Percentiles rank a stretch among this genome's conserved stretches.
Evolutionary conservation across 2,113 vertebrate genomes (phyloP).

Genomic region (Todiramphus saurophagus): DNA sequence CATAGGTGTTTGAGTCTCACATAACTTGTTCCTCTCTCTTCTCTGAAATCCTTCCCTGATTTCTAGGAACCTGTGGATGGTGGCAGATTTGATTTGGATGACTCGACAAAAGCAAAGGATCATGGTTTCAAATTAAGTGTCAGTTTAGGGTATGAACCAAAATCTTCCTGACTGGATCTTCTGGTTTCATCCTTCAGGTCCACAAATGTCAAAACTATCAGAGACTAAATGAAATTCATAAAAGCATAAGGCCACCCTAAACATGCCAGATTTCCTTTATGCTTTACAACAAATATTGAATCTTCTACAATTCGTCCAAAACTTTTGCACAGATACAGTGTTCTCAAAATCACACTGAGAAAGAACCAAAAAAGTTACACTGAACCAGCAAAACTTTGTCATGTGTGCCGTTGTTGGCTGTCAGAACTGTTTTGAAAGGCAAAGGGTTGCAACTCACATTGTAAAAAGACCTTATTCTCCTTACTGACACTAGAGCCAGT

Average conservation of each 20-base stretch:
- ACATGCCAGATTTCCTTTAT: not conserved
- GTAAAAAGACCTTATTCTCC: not conserved
- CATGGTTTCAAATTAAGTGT: not conserved
- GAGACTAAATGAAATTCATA: not conserved
- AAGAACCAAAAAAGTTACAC: not conserved
- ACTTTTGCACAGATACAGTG: not conserved
- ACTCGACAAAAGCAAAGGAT: not conserved
- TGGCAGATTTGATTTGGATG: not conserved
- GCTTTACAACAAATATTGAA: not conserved
- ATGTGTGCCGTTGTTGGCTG: not conserved
- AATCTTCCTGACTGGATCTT: not conserved
- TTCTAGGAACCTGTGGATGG: not conserved
- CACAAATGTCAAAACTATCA: not conserved
- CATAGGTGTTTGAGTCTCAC: not conserved
- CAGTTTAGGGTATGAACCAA: not conserved
- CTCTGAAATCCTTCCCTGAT: not conserved
- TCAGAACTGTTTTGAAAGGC: not conserved
- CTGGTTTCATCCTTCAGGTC: not conserved
- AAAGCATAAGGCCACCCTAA: not conserved
- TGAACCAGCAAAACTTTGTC: not conserved
- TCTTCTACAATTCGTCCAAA: not conserved
- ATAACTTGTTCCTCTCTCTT: not conserved
- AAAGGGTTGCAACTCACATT: not conserved
- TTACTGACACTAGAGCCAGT: not conserved
- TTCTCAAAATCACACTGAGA: not conserved